phyloP scores from a whole-genome alignment of 1,140 invertebrate genomes.

The Panagrolaimus sp. region DNA sequence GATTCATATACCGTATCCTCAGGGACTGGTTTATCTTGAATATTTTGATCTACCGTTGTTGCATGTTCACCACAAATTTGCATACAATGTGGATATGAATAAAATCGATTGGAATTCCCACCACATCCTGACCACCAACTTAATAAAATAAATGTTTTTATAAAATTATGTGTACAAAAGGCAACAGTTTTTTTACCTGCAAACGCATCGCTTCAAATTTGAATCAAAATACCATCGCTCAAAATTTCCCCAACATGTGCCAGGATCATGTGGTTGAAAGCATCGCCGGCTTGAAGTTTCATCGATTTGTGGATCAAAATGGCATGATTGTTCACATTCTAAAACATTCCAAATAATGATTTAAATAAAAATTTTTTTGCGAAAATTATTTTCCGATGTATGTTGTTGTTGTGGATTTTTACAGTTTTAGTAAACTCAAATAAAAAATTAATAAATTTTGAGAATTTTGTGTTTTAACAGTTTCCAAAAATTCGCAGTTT shows the following conservation, averaged over 20 bases:
- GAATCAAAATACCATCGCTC: constrained; percentile 43
- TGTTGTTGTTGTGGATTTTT: no score
- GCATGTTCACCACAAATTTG: constrained; percentile 39
- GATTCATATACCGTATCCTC: not conserved
- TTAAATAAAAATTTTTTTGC: not conserved
- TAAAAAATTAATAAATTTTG: no score
- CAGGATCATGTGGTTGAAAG: constrained; percentile 40
- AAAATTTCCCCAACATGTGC: constrained; percentile 34
- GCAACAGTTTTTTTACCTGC: constrained; percentile 17
- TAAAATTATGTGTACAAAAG: not conserved
- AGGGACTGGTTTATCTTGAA: no score
- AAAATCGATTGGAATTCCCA: constrained; percentile 40
- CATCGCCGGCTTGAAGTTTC: constrained; percentile 30
- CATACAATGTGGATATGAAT: constrained; percentile 44
- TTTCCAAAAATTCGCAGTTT: no score
- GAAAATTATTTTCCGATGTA: not conserved
- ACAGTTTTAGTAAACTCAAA: no score
- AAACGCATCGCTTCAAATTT: constrained; percentile 35
- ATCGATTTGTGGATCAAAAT: constrained; percentile 23
- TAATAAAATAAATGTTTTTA: not conserved
- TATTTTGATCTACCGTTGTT: constrained; percentile 18
- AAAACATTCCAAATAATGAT: constrained; percentile 17
- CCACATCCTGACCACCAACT: constrained; percentile 43
- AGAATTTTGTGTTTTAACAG: no score
- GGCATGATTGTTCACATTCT: constrained; percentile 37